A percentile compares a stretch with the other conserved stretches of the same genome.
phyloP scores from a whole-genome alignment of 2,113 vertebrate genomes.

The Sebastes fasciatus region DNA sequence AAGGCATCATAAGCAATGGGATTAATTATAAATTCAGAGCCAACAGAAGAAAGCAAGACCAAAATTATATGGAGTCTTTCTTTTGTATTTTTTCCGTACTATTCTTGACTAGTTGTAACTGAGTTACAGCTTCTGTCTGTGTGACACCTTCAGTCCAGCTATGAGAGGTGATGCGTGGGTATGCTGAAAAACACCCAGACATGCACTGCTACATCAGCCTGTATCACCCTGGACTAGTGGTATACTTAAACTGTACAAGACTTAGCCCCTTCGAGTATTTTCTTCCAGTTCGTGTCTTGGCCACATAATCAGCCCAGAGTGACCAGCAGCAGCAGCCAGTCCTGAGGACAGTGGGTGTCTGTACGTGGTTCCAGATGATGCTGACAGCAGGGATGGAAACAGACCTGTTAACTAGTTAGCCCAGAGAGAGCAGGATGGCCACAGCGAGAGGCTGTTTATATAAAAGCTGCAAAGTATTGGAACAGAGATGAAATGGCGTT shows the following conservation, averaged over 20 bases:
- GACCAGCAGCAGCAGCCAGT: slow-evolving; percentile 21
- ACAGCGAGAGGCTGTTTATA: slow-evolving; percentile 44
- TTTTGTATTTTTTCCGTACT: not conserved
- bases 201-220: slow-evolving; percentile 3
- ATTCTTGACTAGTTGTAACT: not conserved
- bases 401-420: slow-evolving; percentile 53
- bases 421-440: slow-evolving; percentile 24
- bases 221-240: not conserved
- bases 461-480: slow-evolving; percentile 21
- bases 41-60: not conserved
- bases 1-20: not conserved
- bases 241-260: not conserved
- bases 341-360: slow-evolving; percentile 37
- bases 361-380: slow-evolving; percentile 39
- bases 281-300: slow-evolving; percentile 19
- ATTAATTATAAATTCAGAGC: not conserved
- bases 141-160: slow-evolving; percentile 15
- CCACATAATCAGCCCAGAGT: not conserved
- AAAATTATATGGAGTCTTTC: not conserved
- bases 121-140: not conserved
- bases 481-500: slow-evolving; percentile 49
- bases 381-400: slow-evolving; percentile 33
- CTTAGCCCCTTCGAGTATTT: not conserved
- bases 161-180: slow-evolving; percentile 1
- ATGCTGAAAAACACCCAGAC: slow-evolving; percentile 4